A percentile compares a stretch with the other conserved stretches of the same genome.
These are phyloP conservation scores for Odocoileus virginianus DNA, from an alignment of 2,113 vertebrate genomes.

Conservation along the genomic window DNA sequence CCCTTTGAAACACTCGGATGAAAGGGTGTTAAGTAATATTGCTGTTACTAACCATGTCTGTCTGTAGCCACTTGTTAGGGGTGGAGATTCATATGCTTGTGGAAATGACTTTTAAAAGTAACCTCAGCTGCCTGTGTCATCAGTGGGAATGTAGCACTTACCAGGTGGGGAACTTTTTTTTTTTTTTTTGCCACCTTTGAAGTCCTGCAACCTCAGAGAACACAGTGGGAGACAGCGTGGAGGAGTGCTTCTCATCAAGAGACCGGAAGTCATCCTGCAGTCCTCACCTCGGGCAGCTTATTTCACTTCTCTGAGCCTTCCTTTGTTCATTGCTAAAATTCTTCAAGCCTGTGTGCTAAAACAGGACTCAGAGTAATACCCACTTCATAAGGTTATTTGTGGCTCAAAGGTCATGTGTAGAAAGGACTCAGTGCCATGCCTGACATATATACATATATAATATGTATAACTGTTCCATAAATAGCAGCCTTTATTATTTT, in stretches of 20 bases:
- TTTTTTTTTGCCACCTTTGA: neutral
- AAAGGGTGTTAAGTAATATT: neutral
- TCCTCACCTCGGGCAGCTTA: neutral
- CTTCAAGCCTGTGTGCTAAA: neutral
- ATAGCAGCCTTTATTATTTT: neutral
- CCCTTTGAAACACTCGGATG: conserved; percentile 14
- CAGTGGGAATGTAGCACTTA: neutral
- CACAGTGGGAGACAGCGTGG: neutral
- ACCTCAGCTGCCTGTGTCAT: neutral
- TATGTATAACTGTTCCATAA: fast-evolving
- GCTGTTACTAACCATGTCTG: neutral
- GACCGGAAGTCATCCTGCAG: neutral
- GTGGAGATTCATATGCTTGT: neutral
- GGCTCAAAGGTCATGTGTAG: neutral
- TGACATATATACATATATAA: too few relatives aligned
- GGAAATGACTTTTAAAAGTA: neutral
- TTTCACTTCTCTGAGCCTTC: neutral
- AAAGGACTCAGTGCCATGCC: neutral
- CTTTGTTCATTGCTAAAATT: neutral
- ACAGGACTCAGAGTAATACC: neutral
- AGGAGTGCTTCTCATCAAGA: neutral
- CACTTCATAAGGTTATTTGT: neutral
- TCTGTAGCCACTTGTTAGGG: neutral
- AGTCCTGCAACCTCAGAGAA: neutral
- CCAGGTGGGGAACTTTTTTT: neutral